Evolutionary conservation across 2,113 vertebrate genomes (phyloP).

Genomic region (Odontophorus gujanensis): DNA sequence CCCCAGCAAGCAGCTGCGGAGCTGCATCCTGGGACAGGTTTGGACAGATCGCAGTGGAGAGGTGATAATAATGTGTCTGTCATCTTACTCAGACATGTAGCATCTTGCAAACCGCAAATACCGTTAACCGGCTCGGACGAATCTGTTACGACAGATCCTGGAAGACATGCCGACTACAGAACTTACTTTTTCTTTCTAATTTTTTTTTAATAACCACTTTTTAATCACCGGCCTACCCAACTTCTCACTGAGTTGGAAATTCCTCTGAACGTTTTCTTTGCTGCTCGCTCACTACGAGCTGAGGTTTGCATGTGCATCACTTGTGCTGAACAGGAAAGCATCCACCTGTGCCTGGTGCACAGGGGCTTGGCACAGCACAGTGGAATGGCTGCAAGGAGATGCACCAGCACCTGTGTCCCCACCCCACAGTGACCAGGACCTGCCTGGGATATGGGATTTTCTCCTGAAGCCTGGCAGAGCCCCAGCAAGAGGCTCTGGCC

Average conservation of each 20-base stretch:
- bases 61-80: constrained; percentile 97
- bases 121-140: constrained; percentile 86
- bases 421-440: accelerated
- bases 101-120: constrained; percentile 91
- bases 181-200: constrained; percentile 24
- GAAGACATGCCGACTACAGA: constrained; percentile 53
- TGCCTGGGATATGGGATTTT: background rate
- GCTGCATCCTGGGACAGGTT: constrained; percentile 84
- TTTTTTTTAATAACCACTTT: constrained; percentile 60
- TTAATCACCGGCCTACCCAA: constrained; percentile 4
- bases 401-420: accelerated
- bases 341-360: accelerated
- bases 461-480: background rate
- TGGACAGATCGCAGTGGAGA: constrained; percentile 80
- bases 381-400: background rate
- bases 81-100: constrained; percentile 87
- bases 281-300: background rate
- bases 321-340: accelerated
- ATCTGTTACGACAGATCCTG: constrained; percentile 84
- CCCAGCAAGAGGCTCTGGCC: background rate
- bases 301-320: accelerated
- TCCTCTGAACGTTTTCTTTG: background rate
- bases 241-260: constrained; percentile 38
- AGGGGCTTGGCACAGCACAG: background rate
- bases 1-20: constrained; percentile 77